Percentiles rank a stretch among this genome's conserved stretches.
Conservation (phyloP, 2,797 vertebrate species). For the Rhodeus uyekii region DNA sequence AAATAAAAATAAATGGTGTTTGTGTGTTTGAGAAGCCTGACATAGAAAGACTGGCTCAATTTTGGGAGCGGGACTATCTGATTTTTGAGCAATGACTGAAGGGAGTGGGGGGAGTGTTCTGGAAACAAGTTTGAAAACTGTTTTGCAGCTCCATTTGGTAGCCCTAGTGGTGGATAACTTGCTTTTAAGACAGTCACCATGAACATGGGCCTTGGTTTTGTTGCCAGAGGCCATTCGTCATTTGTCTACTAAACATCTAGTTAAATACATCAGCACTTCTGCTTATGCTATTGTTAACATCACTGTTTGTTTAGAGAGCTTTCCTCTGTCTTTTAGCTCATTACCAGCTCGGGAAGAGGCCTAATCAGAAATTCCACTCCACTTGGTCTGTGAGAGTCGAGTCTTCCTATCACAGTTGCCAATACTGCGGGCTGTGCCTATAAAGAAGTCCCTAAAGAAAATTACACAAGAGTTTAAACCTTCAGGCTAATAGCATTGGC, state of each 20-base stretch:
- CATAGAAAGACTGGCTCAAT: neutral
- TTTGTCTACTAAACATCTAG: slow-evolving; percentile 23
- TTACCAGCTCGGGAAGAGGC: slow-evolving; percentile 52
- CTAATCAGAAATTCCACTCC: slow-evolving; percentile 60
- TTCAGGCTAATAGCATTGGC: slow-evolving; percentile 59
- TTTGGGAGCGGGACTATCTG: neutral
- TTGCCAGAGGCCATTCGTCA: slow-evolving; percentile 11
- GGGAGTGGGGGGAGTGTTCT: neutral
- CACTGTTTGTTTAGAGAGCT: slow-evolving; percentile 42
- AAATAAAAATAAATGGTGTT: neutral
- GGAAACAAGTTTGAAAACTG: neutral
- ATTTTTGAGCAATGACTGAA: neutral
- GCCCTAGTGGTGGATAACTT: neutral
- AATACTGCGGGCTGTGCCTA: slow-evolving; percentile 61
- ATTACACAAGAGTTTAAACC: slow-evolving; percentile 64
- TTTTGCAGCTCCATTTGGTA: neutral
- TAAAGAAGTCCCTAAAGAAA: slow-evolving; percentile 65
- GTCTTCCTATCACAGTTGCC: slow-evolving; percentile 60
- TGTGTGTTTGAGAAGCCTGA: neutral
- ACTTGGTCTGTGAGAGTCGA: slow-evolving; percentile 54
- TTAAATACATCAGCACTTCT: slow-evolving; percentile 31
- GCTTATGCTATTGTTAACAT: slow-evolving; percentile 47
- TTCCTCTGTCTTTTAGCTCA: slow-evolving; percentile 42
- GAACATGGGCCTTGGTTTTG: neutral
- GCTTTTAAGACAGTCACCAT: neutral